Evolutionary conservation across 1,140 invertebrate species (phyloP), one percentile per base, ranked within the genome.

Genomic region (Centruroides sculpturatus): DNA sequence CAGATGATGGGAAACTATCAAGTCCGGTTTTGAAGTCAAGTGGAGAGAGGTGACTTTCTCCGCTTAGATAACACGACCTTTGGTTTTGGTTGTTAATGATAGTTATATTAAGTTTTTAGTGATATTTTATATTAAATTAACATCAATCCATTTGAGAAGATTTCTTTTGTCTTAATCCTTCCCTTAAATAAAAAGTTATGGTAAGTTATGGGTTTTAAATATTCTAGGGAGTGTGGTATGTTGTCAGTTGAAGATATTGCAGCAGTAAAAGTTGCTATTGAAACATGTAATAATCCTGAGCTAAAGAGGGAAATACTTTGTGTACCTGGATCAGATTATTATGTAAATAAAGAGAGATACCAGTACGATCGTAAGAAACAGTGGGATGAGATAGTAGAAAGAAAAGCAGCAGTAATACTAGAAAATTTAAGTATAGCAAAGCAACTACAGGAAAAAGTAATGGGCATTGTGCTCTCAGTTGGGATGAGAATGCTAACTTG

Each of bases 381-480:
- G 47, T 60, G 54, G 53, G 51, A 60, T 60, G 59, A 60, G 52
- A 60, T 60, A 60, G 36, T 60, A 47, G 59, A 60, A 60, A 36
- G 23, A 60, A 56, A 35, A 13, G 35, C 51, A n/a, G 46, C 7
- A 53, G n/a, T 56, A 9, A 9, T 56, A 56, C 48, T 46, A 60
- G 41, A 46, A 57, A 57, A 41, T 47, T 13, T 55, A 56, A 53
- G 12, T n/a, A 4, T 60, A n/a, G 1, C 53, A 48, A 46, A 60
- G n/a, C 3, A 55, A 9, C 9, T 60, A 46, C 13, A 55, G 53
- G 59, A 55, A 55, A 60, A 60, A 60, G 53, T 55, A 55, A 55
- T 46, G 13, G 59, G 59, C 34, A 12, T 55, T 60, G 48, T 60
- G 35, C 10, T 55, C 5, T 13, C 35, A 57, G 41, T 60, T 60